Conservation (phyloP, 2,113 vertebrate species). For the Myotis davidii region DNA sequence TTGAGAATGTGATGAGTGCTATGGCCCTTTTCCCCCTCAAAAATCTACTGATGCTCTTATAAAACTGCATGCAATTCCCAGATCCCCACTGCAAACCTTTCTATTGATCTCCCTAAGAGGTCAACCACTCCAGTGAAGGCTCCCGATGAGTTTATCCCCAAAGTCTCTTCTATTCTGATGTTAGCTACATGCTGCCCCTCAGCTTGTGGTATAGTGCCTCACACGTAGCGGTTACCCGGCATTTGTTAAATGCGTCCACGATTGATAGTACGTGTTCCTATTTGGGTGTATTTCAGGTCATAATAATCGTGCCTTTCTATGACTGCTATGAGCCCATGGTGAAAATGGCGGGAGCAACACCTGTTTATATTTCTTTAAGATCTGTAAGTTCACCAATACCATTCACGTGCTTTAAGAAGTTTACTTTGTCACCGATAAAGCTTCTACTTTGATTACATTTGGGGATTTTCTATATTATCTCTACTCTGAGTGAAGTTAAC, state of each 20-base stretch:
- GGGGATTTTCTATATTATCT: neutral
- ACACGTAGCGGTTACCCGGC: rapidly evolving
- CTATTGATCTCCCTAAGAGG: neutral
- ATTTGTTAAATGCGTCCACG: neutral
- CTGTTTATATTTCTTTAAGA: constrained; percentile 92
- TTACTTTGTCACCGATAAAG: neutral
- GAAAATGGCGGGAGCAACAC: constrained; percentile 94
- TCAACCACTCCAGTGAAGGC: neutral
- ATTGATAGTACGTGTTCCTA: neutral
- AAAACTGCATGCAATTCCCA: neutral
- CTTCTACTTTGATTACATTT: neutral
- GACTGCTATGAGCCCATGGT: constrained; percentile 97
- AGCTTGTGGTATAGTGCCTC: neutral
- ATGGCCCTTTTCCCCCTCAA: neutral
- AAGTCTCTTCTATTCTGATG: neutral
- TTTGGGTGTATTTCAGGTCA: constrained; percentile 88
- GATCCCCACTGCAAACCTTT: neutral
- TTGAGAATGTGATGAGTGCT: neutral
- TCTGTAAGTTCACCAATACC: constrained; percentile 86
- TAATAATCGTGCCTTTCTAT: constrained; percentile 97
- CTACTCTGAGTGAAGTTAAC: neutral
- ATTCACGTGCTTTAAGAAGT: neutral
- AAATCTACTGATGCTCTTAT: neutral
- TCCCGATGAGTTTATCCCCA: neutral
- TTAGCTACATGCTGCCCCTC: neutral